Evolutionary conservation across 2,888 invertebrate genomes (phyloP).

Genomic region (Cyclophora punctaria): DNA sequence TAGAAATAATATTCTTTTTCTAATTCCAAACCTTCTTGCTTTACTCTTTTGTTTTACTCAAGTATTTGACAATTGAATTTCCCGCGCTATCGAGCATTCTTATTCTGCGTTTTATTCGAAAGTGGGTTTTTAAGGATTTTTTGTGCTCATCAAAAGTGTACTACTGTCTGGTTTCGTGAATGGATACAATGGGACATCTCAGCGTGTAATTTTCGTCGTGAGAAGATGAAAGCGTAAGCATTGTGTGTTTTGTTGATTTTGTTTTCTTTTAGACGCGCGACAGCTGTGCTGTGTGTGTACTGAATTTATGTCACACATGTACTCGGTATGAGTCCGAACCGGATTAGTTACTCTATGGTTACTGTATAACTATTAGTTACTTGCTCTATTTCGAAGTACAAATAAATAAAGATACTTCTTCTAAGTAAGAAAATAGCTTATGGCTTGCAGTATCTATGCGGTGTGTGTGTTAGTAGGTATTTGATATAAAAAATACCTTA

Average conservation of each 20-base stretch:
- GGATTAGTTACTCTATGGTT: no score
- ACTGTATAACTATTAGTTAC: no score
- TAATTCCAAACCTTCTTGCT: background rate
- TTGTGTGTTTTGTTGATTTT: slow-evolving; percentile 41
- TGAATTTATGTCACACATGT: background rate
- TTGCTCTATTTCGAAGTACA: no score
- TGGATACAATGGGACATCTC: slow-evolving; percentile 56
- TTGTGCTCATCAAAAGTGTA: slow-evolving; percentile 31
- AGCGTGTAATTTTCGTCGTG: slow-evolving; percentile 54
- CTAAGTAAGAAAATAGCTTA: no score
- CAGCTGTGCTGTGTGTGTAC: background rate
- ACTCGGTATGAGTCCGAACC: no score
- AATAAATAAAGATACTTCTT: no score
- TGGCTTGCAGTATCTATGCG: no score
- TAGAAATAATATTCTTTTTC: slow-evolving; percentile 20
- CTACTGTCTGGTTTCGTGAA: slow-evolving; percentile 36
- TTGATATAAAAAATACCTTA: no score
- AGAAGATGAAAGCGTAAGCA: slow-evolving; percentile 71
- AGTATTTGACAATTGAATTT: slow-evolving; percentile 12
- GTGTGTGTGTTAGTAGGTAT: no score
- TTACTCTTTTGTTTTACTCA: background rate
- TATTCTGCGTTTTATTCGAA: slow-evolving; percentile 7
- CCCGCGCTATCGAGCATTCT: slow-evolving; percentile 9
- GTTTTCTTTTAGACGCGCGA: slow-evolving; percentile 21
- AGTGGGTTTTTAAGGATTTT: slow-evolving; percentile 12